phyloP scores from a whole-genome alignment of 2,888 invertebrate genomes.

The Andrena bicolor region DNA sequence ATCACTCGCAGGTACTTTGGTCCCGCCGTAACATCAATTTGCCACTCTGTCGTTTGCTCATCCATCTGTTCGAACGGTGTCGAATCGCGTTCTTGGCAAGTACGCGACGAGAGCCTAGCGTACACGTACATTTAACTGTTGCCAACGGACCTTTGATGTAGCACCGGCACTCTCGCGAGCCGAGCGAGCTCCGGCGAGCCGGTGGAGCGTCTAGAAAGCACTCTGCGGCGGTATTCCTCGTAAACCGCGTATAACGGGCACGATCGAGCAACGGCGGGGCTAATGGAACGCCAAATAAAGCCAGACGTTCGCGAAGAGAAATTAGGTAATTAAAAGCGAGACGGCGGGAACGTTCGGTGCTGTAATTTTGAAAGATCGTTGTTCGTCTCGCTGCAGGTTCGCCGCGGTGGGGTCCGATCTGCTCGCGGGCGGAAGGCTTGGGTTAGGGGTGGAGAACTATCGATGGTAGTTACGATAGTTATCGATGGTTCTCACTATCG shows the following conservation, averaged over 20 bases:
- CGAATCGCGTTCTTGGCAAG: constrained; percentile 37
- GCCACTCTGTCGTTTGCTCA: constrained; percentile 57
- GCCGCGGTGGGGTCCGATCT: neutral
- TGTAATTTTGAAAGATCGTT: constrained; percentile 8
- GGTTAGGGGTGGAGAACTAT: too few relatives aligned
- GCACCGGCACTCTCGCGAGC: constrained; percentile 51
- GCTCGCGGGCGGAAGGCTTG: neutral
- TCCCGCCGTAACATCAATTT: constrained; percentile 55
- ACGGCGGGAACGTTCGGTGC: neutral
- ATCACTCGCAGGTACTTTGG: constrained; percentile 44
- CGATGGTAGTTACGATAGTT: too few relatives aligned
- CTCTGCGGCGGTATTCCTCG: constrained; percentile 55
- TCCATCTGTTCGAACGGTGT: constrained; percentile 53
- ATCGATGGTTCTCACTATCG: too few relatives aligned
- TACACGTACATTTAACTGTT: constrained; percentile 35
- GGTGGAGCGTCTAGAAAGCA: constrained; percentile 65
- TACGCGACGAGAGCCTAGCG: constrained; percentile 26
- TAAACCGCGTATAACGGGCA: constrained; percentile 66
- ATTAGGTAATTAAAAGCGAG: constrained; percentile 61
- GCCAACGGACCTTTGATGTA: constrained; percentile 62
- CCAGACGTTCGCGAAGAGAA: constrained; percentile 53
- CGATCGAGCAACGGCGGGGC: constrained; percentile 47
- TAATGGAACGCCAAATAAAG: constrained; percentile 72
- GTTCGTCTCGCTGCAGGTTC: neutral
- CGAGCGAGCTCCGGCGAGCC: constrained; percentile 34